These are phyloP conservation scores for Centropristis striata DNA, from an alignment of 2,113 vertebrate genomes.

Conservation along the genomic window DNA sequence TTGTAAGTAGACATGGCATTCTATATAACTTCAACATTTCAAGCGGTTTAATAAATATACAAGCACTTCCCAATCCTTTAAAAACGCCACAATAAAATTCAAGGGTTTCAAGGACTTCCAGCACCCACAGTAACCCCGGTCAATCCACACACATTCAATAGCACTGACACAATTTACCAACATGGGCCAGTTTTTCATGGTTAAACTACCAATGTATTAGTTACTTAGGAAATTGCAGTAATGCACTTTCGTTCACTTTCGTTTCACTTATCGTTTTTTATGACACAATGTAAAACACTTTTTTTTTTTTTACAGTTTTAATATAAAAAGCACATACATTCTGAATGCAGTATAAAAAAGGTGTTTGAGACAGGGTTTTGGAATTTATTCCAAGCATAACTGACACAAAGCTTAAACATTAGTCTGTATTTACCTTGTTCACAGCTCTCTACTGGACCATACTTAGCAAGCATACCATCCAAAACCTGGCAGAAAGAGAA, in stretches of 20 bases:
- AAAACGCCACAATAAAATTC: no score
- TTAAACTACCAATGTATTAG: neutral
- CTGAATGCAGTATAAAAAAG: no score
- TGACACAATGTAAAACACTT: no score
- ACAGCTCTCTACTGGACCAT: conserved; percentile 82
- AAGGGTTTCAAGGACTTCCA: no score
- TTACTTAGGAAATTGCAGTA: neutral
- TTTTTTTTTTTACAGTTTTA: no score
- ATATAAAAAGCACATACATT: neutral
- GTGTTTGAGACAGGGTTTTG: neutral
- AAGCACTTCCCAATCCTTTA: no score
- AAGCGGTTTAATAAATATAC: no score
- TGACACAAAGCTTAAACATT: neutral
- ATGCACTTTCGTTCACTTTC: no score
- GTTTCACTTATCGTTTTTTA: no score
- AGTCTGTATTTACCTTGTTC: conserved; percentile 75
- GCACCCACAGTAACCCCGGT: no score
- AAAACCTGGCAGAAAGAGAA: conserved; percentile 65
- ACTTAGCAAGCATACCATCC: conserved; percentile 80
- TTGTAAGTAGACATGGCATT: no score
- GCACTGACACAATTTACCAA: neutral
- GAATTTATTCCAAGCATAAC: neutral
- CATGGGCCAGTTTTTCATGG: neutral
- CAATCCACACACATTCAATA: conserved; percentile 18
- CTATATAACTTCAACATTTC: no score